Evolutionary conservation across 2,888 invertebrate genomes (phyloP).

Genomic region (Heliconius hortense): DNA sequence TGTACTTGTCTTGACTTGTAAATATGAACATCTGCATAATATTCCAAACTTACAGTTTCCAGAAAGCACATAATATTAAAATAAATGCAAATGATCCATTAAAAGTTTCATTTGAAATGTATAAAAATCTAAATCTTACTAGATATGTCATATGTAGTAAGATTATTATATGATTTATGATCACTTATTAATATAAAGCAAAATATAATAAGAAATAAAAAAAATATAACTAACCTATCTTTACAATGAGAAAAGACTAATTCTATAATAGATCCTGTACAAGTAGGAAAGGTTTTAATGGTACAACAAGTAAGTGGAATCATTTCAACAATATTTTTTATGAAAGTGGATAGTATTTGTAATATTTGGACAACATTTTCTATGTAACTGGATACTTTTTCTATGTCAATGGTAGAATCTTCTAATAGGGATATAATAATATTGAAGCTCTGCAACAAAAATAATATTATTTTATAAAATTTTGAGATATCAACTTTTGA

Average conservation of each 20-base stretch:
- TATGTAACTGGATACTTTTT: conserved; percentile 53
- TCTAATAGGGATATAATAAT: conserved; percentile 50
- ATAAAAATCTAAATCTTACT: too few relatives aligned
- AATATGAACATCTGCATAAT: too few relatives aligned
- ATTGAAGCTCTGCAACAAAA: conserved; percentile 58
- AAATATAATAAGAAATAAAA: neutral
- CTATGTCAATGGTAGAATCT: conserved; percentile 46
- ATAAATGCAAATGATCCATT: too few relatives aligned
- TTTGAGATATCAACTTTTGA: neutral
- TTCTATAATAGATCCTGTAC: conserved; percentile 63
- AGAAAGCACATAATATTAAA: too few relatives aligned
- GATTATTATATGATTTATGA: neutral
- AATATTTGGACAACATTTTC: conserved; percentile 57
- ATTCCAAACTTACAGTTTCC: too few relatives aligned
- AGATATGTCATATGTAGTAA: too few relatives aligned
- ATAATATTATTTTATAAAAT: neutral
- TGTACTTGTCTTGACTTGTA: too few relatives aligned
- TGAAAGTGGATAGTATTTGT: conserved; percentile 57
- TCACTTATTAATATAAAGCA: neutral
- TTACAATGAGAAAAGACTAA: conserved; percentile 75
- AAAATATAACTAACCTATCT: conserved; percentile 63
- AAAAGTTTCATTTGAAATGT: too few relatives aligned
- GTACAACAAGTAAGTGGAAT: conserved; percentile 53
- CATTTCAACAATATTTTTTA: conserved; percentile 57
- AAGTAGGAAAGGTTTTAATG: conserved; percentile 58